Conservation (phyloP, 1,140 invertebrate genomes). For the Sitodiplosis mosellana region DNA sequence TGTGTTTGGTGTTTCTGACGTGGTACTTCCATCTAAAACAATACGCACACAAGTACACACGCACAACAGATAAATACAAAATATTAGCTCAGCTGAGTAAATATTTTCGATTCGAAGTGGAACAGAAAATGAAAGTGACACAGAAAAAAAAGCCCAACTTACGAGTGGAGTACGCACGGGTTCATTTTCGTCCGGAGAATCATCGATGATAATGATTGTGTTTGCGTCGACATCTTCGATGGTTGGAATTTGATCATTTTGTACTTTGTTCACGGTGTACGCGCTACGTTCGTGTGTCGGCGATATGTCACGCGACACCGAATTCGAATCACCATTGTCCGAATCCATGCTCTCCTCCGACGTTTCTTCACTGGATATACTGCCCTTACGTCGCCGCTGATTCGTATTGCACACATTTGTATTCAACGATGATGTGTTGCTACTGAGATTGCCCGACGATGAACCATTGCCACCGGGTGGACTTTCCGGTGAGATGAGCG, state of each 20-base stretch:
- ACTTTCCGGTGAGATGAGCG: conserved; percentile 4
- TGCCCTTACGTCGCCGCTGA: conserved; percentile 13
- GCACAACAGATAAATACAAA: not conserved
- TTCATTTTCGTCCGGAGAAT: not conserved
- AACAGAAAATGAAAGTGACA: too few species aligned
- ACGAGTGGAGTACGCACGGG: not conserved
- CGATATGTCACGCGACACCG: not conserved
- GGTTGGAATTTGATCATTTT: not conserved
- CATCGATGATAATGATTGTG: not conserved
- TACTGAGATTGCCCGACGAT: not conserved
- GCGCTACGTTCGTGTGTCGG: not conserved
- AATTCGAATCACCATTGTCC: conserved; percentile 11
- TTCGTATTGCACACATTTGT: conserved; percentile 2
- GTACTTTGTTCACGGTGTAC: not conserved
- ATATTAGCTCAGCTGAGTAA: not conserved
- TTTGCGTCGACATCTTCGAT: too few species aligned
- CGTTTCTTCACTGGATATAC: conserved; percentile 22
- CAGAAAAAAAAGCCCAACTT: too few species aligned
- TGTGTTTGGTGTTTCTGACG: not conserved
- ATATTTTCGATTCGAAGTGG: too few species aligned
- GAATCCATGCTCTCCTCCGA: conserved; percentile 25
- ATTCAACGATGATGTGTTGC: not conserved
- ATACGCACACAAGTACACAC: not conserved
- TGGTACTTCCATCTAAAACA: not conserved
- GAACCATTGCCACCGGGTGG: not conserved